Percentiles rank a stretch among this genome's conserved stretches.
Evolutionary conservation across 2,113 vertebrate genomes (phyloP).

Genomic region (Naja naja): DNA sequence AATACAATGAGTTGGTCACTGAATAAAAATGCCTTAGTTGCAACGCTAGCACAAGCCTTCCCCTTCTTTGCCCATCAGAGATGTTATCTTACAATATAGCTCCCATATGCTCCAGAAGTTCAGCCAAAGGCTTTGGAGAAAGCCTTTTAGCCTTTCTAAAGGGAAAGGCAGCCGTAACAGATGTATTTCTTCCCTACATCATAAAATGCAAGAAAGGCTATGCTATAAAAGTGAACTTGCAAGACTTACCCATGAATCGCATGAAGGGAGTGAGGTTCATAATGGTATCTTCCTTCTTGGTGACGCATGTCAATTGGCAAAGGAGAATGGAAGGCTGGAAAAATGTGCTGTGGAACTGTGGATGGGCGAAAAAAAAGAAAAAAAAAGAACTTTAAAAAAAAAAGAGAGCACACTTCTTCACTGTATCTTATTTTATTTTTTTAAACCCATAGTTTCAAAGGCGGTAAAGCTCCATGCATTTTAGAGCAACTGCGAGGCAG

Average conservation of each 20-base stretch:
- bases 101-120: neutral
- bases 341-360: conserved; percentile 87
- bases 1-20: neutral
- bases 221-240: neutral
- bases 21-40: neutral
- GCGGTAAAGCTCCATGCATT: conserved; percentile 82
- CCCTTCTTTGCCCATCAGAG: neutral
- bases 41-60: neutral
- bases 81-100: neutral
- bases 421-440: conserved; percentile 60
- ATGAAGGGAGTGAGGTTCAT: conserved; percentile 91
- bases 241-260: conserved; percentile 89
- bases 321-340: conserved; percentile 92
- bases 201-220: neutral
- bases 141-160: neutral
- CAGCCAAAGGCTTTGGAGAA: neutral
- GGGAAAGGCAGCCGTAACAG: neutral
- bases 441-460: conserved; percentile 72
- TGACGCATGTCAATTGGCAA: conserved; percentile 96
- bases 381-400: conserved; percentile 74
- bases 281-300: conserved; percentile 97
- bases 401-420: neutral
- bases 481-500: conserved; percentile 79
- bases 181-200: neutral
- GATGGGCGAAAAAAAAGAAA: conserved; percentile 57